Conservation (phyloP, 2,888 invertebrate species). For the Drosophila rubida region DNA sequence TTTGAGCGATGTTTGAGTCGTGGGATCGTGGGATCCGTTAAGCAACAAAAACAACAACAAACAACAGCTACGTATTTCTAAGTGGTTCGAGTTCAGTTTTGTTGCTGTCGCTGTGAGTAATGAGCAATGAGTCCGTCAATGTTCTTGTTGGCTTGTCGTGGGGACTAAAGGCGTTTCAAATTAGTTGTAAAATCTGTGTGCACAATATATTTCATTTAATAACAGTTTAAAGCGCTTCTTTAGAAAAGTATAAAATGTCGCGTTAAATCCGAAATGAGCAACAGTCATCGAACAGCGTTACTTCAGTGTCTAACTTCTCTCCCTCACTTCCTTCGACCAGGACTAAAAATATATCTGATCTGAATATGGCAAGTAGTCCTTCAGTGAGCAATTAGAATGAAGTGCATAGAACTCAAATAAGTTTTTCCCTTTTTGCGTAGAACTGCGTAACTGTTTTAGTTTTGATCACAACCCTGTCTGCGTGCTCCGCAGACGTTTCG, state of each 20-base stretch:
- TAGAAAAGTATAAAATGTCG: constrained; percentile 64
- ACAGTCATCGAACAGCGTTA: constrained; percentile 58
- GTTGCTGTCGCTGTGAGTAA: constrained; percentile 60
- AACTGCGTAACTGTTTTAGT: constrained; percentile 51
- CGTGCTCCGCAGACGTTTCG: constrained; percentile 75
- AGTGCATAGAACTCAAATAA: not conserved
- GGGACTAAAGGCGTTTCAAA: constrained; percentile 50
- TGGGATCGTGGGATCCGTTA: constrained; percentile 67
- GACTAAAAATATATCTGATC: constrained; percentile 9
- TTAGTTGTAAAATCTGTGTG: constrained; percentile 65
- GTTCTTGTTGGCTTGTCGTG: constrained; percentile 34
- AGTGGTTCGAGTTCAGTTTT: constrained; percentile 54
- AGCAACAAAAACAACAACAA: constrained; percentile 24
- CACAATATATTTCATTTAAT: constrained; percentile 51
- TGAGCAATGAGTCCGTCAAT: constrained; percentile 61
- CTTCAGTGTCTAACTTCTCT: constrained; percentile 30
- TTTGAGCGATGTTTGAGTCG: constrained; percentile 47
- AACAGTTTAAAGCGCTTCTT: constrained; percentile 29
- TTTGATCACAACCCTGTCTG: constrained; percentile 59
- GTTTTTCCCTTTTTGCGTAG: constrained; percentile 35
- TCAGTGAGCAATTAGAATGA: not conserved
- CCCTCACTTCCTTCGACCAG: not conserved
- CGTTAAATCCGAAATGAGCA: constrained; percentile 18
- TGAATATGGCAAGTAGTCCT: constrained; percentile 42
- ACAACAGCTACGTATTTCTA: constrained; percentile 46